Evolutionary conservation across 2,113 vertebrate genomes (phyloP), one percentile per base, ranked within the genome.

Genomic region (Fulica atra): DNA sequence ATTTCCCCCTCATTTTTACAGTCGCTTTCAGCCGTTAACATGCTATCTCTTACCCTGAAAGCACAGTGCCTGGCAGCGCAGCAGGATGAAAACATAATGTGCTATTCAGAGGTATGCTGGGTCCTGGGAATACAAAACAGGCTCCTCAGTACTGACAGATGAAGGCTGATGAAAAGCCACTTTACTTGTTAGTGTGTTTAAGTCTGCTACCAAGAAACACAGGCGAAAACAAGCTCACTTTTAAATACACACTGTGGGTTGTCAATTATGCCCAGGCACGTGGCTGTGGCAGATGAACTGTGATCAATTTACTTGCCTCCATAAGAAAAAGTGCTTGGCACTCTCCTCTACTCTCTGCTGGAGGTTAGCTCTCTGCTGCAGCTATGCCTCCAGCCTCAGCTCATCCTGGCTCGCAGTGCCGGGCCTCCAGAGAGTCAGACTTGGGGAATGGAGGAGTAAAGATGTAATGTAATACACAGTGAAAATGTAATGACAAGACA

Each of bases 31-130:
- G 69, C 42, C 1, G 4, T 88, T 96, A 93, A 53, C 81, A 38
- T 76, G 38, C 60, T 79, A 57, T 69, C 44, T 86, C 57, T 79
- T 84, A 93, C 44, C 46, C 80, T 89, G 83, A 89, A 84, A 93
- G 88, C 65, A 61, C 83, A 86, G 72, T 70, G 57, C 91, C 83
- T 84, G 76, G 83, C 81, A 95, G 84, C 81, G 89, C 73, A 85
- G 77, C 46, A 72, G 92, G 92, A 86, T 89, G 81, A 70, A 94
- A 96, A 92, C 80, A 89, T 81, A 81, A 88, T 66, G 91, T 95
- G 86, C 61, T 94, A 53, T 86, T 96, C 86, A 93, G 83, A 84
- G 69, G 46, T 65, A 40, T 64, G 88, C 82, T 48, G 40, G 90
- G 90, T 84, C 77, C 76, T 48, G 31, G 69, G 77, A 96, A 81